phyloP scores from a whole-genome alignment of 2,888 invertebrate genomes.

The Drosophila lutescens region DNA sequence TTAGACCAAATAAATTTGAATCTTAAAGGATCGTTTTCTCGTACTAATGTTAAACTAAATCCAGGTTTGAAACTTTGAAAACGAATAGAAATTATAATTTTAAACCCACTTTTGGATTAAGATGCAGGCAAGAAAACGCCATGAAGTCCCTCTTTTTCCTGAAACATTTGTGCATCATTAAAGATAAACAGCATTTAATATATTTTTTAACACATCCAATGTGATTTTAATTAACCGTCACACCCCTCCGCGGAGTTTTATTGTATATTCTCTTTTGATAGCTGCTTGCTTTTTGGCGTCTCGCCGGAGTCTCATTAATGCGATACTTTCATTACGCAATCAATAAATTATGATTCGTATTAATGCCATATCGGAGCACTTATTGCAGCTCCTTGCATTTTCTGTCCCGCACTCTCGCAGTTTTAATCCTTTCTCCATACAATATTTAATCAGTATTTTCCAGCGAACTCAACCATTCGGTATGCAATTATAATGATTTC shows the following conservation, averaged over 20 bases:
- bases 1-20: too few species aligned
- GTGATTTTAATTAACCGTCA: constrained; percentile 6
- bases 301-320: constrained; percentile 27
- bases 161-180: not conserved
- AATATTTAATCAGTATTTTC: constrained; percentile 38
- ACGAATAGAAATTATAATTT: too few species aligned
- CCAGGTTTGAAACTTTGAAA: too few species aligned
- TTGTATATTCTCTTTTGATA: not conserved
- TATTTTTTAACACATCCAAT: not conserved
- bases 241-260: not conserved
- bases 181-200: not conserved
- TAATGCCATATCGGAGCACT: constrained; percentile 36
- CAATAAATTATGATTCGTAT: constrained; percentile 36
- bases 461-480: constrained; percentile 14
- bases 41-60: too few species aligned
- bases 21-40: too few species aligned
- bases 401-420: not conserved
- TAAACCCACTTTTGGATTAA: too few species aligned
- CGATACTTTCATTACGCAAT: constrained; percentile 21
- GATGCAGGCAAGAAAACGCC: too few species aligned
- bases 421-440: constrained; percentile 23
- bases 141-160: not conserved
- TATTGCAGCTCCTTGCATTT: constrained; percentile 23
- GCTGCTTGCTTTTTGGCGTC: constrained; percentile 5
- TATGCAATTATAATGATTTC: constrained; percentile 40